Evolutionary conservation across 2,113 vertebrate species (phyloP).

Genomic region (Hipposideros armiger): DNA sequence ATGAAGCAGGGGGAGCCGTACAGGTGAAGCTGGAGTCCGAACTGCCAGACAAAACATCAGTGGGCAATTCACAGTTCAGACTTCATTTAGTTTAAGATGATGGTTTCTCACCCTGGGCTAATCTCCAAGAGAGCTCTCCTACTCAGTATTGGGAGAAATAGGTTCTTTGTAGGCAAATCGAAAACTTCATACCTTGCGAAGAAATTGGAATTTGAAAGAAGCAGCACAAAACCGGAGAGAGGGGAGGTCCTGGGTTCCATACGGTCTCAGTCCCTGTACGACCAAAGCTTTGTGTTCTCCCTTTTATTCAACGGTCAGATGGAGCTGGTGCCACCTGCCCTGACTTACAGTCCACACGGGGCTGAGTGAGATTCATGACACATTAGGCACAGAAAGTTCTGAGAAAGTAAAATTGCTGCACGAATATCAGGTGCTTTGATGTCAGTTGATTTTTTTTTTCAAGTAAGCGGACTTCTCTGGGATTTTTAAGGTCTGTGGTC

Average conservation of each 20-base stretch:
- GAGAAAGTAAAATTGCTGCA: not conserved
- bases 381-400: not conserved
- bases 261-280: not conserved
- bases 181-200: not conserved
- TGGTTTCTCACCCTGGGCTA: not conserved
- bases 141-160: not conserved
- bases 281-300: not conserved
- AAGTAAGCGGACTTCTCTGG: not conserved
- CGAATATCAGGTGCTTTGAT: not conserved
- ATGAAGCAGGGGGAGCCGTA: not conserved
- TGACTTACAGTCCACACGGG: not conserved
- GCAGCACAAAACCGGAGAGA: not conserved
- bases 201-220: conserved; percentile 26
- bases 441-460: not conserved
- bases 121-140: not conserved
- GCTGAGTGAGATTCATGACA: not conserved
- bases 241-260: not conserved
- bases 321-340: not conserved
- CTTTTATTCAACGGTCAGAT: not conserved
- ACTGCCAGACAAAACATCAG: not conserved
- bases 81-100: conserved; percentile 8
- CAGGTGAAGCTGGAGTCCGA: not conserved
- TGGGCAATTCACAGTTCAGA: not conserved
- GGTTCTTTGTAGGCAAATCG: not conserved
- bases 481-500: not conserved